Percentiles rank a stretch among this genome's conserved stretches.
Conservation (phyloP, 1,140 invertebrate species). For the Panagrolaimus sp. region DNA sequence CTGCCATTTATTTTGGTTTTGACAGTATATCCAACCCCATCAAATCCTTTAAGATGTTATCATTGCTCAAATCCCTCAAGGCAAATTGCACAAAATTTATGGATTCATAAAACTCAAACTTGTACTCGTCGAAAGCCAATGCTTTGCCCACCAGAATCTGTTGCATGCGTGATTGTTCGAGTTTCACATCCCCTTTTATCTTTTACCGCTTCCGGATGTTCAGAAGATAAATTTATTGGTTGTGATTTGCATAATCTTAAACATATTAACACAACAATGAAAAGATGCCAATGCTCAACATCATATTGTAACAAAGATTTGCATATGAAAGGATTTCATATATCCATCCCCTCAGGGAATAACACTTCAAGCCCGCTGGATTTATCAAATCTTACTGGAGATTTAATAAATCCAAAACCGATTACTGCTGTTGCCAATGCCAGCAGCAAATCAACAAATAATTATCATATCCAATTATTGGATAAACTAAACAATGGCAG, state of each 20-base stretch:
- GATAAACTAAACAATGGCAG: too few species aligned
- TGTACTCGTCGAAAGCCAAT: not conserved
- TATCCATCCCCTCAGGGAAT: too few species aligned
- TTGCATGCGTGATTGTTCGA: not conserved
- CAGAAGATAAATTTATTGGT: not conserved
- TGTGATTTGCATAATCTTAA: not conserved
- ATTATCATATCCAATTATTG: too few species aligned
- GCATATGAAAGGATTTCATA: not conserved
- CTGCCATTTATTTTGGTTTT: too few species aligned
- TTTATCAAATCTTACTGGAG: too few species aligned
- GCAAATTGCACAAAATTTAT: not conserved
- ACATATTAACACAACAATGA: not conserved
- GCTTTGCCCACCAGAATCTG: not conserved
- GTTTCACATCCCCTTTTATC: not conserved
- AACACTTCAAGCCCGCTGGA: too few species aligned
- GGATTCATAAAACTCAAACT: slow-evolving; percentile 9
- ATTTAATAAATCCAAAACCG: too few species aligned
- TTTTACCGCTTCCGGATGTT: not conserved
- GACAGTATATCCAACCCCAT: not conserved
- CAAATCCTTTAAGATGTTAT: not conserved
- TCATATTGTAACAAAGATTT: not conserved
- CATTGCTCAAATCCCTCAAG: slow-evolving; percentile 6
- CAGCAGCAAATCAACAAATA: too few species aligned
- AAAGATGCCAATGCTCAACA: not conserved
- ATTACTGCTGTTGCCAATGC: too few species aligned